Percentiles rank a stretch among this genome's conserved stretches.
Evolutionary conservation across 2,797 vertebrate genomes (phyloP).

Genomic region (Siniperca undulata): DNA sequence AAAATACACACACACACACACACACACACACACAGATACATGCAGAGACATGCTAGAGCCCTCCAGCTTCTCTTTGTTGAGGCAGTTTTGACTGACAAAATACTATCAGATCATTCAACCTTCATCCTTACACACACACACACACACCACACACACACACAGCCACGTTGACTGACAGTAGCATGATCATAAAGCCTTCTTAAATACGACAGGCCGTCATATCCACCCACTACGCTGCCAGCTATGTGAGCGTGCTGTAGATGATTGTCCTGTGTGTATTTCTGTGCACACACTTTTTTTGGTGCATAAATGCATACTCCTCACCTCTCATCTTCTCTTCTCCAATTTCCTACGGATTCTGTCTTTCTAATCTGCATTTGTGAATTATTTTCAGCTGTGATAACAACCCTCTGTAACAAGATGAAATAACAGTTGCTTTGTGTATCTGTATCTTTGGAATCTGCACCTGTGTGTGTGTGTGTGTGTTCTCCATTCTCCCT

Average conservation of each 20-base stretch:
- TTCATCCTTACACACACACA: slow-evolving; percentile 20
- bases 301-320: not conserved
- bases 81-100: slow-evolving; percentile 46
- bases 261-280: slow-evolving; percentile 4
- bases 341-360: not conserved
- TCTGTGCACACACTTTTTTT: not conserved
- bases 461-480: not conserved
- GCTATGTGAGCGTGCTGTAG: not conserved
- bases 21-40: not conserved
- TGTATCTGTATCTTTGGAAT: slow-evolving; percentile 18
- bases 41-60: slow-evolving; percentile 8
- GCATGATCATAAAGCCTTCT: slow-evolving; percentile 40
- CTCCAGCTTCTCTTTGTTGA: slow-evolving; percentile 27
- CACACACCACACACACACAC: slow-evolving; percentile 27
- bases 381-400: slow-evolving; percentile 46
- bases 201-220: slow-evolving; percentile 12
- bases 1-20: not conserved
- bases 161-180: slow-evolving; percentile 47
- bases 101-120: slow-evolving; percentile 48
- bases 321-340: not conserved
- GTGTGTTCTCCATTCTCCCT: slow-evolving; percentile 43
- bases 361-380: slow-evolving; percentile 29
- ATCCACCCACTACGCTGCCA: slow-evolving; percentile 29
- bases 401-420: slow-evolving; percentile 12
- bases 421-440: slow-evolving; percentile 37